Conservation (phyloP, 2,888 invertebrate genomes). For the Brenthis daphne region DNA sequence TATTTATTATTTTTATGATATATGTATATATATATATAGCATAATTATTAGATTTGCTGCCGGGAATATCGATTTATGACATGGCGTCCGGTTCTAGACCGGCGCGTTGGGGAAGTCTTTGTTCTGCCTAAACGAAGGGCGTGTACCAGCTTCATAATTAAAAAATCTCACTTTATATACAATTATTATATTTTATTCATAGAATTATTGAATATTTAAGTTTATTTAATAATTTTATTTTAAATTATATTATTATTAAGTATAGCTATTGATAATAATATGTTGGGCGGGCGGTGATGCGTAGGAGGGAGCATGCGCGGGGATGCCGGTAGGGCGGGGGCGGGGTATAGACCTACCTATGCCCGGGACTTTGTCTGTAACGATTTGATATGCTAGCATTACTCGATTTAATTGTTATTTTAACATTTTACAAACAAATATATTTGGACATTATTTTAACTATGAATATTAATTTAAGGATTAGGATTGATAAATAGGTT, state of each 20-base stretch:
- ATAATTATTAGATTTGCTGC: neutral
- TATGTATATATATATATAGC: neutral
- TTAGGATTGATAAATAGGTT: too few relatives aligned
- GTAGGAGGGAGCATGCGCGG: neutral
- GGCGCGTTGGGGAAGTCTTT: neutral
- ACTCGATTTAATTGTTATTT: neutral
- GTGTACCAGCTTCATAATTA: too few relatives aligned
- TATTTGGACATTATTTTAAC: too few relatives aligned
- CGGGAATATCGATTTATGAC: neutral
- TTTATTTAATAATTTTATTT: too few relatives aligned
- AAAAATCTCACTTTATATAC: too few relatives aligned
- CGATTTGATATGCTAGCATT: neutral
- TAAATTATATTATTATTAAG: too few relatives aligned
- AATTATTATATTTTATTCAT: too few relatives aligned
- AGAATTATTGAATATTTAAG: too few relatives aligned
- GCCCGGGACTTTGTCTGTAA: neutral
- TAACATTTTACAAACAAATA: neutral
- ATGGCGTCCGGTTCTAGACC: neutral
- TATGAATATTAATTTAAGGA: too few relatives aligned
- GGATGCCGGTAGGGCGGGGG: neutral
- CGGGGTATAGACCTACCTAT: conserved; percentile 2
- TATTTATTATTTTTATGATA: neutral
- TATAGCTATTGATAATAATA: too few relatives aligned
- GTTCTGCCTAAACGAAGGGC: neutral
- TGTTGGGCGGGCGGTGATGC: neutral